Conservation (phyloP, 2,888 invertebrate genomes). For the Coremacera marginata region DNA sequence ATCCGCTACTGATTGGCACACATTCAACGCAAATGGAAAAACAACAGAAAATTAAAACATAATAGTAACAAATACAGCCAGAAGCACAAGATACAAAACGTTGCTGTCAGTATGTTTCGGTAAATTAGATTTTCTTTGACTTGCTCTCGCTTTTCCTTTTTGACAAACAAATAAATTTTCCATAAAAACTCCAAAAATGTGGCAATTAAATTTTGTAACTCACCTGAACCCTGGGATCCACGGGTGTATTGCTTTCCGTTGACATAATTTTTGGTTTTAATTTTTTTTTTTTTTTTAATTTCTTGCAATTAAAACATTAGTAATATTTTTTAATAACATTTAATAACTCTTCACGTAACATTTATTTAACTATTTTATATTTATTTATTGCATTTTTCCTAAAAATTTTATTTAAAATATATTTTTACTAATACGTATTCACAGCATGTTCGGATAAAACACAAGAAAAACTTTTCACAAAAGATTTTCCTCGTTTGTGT, state of each 20-base stretch:
- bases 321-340: conserved; percentile 11
- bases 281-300: background rate
- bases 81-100: background rate
- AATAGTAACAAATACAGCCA: background rate
- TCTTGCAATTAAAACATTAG: background rate
- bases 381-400: background rate
- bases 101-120: background rate
- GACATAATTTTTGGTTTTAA: conserved; percentile 58
- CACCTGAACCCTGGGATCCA: conserved; percentile 87
- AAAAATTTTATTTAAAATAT: conserved; percentile 40
- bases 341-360: background rate
- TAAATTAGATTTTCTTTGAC: conserved; percentile 18
- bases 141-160: conserved; percentile 36
- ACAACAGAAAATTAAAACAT: background rate
- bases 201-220: conserved; percentile 49
- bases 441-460: conserved; percentile 29
- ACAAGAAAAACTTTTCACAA: conserved; percentile 24
- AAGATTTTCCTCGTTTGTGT: conserved; percentile 26
- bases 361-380: background rate
- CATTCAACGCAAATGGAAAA: too few relatives aligned
- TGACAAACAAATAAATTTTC: background rate
- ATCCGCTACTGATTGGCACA: background rate
- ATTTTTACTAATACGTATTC: conserved; percentile 23
- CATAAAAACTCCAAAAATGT: background rate
- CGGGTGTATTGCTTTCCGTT: conserved; percentile 74